Base-by-base conservation (phyloP, 2,113 vertebrate genomes). In the Hyperopisus bebe region DNA sequence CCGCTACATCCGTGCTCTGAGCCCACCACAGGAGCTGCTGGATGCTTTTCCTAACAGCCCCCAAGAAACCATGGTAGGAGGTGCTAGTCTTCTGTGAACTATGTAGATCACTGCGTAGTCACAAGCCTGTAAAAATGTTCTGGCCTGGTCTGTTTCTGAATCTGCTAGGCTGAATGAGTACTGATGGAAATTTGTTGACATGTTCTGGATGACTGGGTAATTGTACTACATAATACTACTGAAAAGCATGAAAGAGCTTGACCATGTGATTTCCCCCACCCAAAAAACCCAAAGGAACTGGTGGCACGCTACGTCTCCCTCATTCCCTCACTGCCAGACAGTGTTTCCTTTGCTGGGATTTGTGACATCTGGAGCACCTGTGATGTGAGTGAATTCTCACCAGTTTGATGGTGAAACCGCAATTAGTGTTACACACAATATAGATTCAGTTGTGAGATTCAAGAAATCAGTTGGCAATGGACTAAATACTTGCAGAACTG, bases 341-440 rank as follows among this genome's bases (percentile, higher is more conserved):
- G 94, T 0, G 96, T 98, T 21, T 97, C 97, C 0, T 99, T 99
- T 89, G 95, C 97, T 35, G 96, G 96, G 0, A 89, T 96, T 90
- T 99, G 98, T 94, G 97, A 99, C 92, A 94, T 99, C 27, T 99
- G 98, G 98, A 98, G 97, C 92, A 98, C 98, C 2, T 98, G 97
- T 6, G 97, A 99, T 15, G 98, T 99, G 93, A 98, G 97, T 94
- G 88, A 53, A 80, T 0, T 58, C 27, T 53, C 31, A 10, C 47
- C 15, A 50, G 10, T 55, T 46, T 83, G 7, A 47, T 53, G 42
- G 74, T 80, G 2, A 42, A 42, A 70, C 27, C 11, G 82, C 44
- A 47, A 46, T 84, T 84, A 46, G 21, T 46, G 82, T n/a, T 84
- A 24, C 7, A 42, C 44, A 84, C 8, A 46, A 44, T 47, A 80